Conservation (phyloP, 2,888 invertebrate genomes). For the Blera fallax region DNA sequence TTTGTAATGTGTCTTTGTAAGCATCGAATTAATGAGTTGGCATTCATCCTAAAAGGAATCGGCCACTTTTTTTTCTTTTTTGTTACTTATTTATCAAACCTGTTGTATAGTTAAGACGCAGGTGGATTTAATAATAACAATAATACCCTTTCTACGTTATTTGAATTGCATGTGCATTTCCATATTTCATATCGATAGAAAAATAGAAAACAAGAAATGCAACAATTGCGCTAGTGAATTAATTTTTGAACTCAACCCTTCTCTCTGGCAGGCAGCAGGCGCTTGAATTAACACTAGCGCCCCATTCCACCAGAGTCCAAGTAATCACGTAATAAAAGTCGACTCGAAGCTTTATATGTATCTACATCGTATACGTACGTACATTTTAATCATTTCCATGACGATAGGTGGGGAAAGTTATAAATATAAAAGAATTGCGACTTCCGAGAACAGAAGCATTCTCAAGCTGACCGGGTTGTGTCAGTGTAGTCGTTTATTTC, state of each 20-base stretch:
- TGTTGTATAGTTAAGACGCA: not conserved
- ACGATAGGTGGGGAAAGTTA: slow-evolving; percentile 31
- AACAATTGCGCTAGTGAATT: not conserved
- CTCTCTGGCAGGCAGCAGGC: not conserved
- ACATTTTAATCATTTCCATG: slow-evolving; percentile 2
- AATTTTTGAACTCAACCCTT: slow-evolving; percentile 22
- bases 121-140: not conserved
- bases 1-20: too few species aligned
- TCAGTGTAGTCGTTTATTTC: slow-evolving; percentile 34
- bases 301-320: slow-evolving; percentile 36
- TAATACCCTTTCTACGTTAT: not conserved
- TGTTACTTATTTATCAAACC: not conserved
- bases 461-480: slow-evolving; percentile 53
- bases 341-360: slow-evolving; percentile 31
- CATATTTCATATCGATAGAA: not conserved
- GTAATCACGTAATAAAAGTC: slow-evolving; percentile 39
- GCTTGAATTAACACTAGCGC: slow-evolving; percentile 26
- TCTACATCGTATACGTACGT: not conserved
- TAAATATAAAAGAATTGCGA: slow-evolving; percentile 53
- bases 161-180: slow-evolving; percentile 31
- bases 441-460: slow-evolving; percentile 50
- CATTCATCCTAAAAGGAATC: slow-evolving; percentile 17
- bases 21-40: not conserved
- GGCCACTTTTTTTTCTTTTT: not conserved
- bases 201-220: not conserved